Base-by-base conservation (phyloP, 2,113 vertebrate genomes). In the Notechis scutatus region DNA sequence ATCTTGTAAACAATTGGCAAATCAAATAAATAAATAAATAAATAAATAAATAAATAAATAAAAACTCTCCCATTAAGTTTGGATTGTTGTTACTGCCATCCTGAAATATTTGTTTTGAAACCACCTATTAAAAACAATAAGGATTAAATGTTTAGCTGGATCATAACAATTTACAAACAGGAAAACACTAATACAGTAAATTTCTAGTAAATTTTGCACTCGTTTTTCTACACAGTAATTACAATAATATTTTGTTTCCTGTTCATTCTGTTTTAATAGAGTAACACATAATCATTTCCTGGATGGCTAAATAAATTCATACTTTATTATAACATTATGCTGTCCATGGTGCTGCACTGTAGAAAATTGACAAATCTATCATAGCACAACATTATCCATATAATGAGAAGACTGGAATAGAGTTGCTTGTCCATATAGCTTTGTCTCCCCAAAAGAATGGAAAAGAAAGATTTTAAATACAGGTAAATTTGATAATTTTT, bases 271-370 rank as follows among this genome's bases (percentile, higher is more conserved):
- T 50, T 74, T 90, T 52, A 69, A 55, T 21, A 85, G 12, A 91
- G 45, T 85, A 20, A 90, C 4, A 81, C 8, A 52, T n/a, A 74
- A 39, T 4, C 57, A n/a, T 91, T 74, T 54, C 50, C 26, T 90
- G 34, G 29, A n/a, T 1, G 54, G 8, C 18, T 20, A 54, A 42
- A 61, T 18, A 1, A 20, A 39, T 12, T 0, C 0, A 18, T n/a
- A 9, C 42, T 18, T 90, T 26, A 14, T 12, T 74, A n/a, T 56
- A 18, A 74, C 4, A 10, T 45, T 29, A 0, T 34, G 18, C 85
- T 93, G 90, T n/a, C 88, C 64, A 20, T 86, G 20, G 7, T 92
- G 12, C 52, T 81, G 50, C 42, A 26, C 5, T 14, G 1, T 21
- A 52, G 0, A 39, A 90, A n/a, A 56, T 55, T 39, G 34, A 34